phyloP scores from a whole-genome alignment of 2,797 vertebrate species.

The Limnodromus scolopaceus region DNA sequence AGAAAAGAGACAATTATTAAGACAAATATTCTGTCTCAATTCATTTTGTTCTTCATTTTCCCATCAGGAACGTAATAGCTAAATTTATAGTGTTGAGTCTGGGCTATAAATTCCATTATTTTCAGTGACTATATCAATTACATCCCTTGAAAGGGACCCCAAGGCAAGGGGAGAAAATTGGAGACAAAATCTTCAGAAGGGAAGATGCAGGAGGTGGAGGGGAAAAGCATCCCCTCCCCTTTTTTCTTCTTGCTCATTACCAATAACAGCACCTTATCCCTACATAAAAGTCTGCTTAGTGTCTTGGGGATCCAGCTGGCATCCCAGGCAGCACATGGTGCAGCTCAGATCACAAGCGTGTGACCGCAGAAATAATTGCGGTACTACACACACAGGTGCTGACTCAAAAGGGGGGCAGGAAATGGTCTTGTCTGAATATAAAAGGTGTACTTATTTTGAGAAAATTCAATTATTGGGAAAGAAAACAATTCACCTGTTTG shows the following conservation, averaged over 20 bases:
- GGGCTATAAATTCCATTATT: constrained; percentile 78
- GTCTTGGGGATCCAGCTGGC: neutral
- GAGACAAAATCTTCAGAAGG: constrained; percentile 52
- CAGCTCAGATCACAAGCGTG: neutral
- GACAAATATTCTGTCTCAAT: constrained; percentile 78
- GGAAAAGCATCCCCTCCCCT: neutral
- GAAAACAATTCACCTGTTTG: neutral
- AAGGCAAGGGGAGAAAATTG: constrained; percentile 62
- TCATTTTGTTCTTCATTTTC: constrained; percentile 78
- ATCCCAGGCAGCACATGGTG: neutral
- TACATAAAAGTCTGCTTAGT: neutral
- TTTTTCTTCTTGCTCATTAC: neutral
- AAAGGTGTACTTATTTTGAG: neutral
- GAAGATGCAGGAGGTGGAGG: neutral
- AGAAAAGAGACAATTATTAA: constrained; percentile 76
- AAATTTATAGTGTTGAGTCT: constrained; percentile 75
- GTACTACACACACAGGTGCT: neutral
- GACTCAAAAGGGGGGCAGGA: neutral
- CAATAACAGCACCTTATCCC: neutral
- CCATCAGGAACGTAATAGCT: constrained; percentile 76
- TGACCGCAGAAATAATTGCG: neutral
- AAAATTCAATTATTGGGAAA: neutral
- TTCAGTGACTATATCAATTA: constrained; percentile 75
- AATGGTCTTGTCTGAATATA: neutral
- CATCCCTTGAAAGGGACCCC: constrained; percentile 63